phyloP scores from a whole-genome alignment of 2,797 vertebrate species.

The Neostethus bicornis region DNA sequence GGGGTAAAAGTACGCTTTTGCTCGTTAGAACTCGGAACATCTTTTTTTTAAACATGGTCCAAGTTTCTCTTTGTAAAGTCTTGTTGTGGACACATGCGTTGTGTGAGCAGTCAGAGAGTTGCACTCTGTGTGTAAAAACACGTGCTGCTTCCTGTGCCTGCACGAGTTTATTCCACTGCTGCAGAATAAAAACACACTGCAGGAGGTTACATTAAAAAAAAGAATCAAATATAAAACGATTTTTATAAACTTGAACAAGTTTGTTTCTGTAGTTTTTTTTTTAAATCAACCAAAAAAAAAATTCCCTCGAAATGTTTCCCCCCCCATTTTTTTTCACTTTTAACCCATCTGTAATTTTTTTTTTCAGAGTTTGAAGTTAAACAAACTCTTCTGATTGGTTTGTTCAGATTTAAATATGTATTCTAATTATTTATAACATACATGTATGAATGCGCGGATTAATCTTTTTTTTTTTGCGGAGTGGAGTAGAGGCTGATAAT shows the following conservation, averaged over 20 bases:
- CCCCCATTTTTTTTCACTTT: no score
- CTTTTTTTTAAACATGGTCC: no score
- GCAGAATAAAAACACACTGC: conserved; percentile 22
- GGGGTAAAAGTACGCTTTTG: no score
- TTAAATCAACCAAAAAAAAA: no score
- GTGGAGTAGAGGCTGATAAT: conserved; percentile 29
- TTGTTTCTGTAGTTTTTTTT: no score
- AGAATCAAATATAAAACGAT: no score
- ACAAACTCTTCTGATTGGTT: conserved; percentile 12
- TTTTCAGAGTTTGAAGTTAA: conserved; percentile 2
- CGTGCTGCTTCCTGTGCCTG: conserved; percentile 56
- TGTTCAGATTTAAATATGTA: conserved; percentile 3
- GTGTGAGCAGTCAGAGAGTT: conserved; percentile 12
- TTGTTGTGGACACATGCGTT: background rate
- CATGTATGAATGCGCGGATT: conserved; percentile 8
- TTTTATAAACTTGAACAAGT: no score
- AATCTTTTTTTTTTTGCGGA: conserved; percentile 2
- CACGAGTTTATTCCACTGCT: conserved; percentile 41
- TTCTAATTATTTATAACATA: conserved; percentile 5
- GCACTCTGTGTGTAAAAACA: conserved; percentile 61
- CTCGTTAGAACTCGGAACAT: no score
- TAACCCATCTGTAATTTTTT: background rate
- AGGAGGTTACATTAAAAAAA: no score
- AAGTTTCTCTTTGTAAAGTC: no score
- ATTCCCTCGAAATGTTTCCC: no score